Base-by-base conservation (phyloP, 2,797 vertebrate species). In the Podargus strigoides region DNA sequence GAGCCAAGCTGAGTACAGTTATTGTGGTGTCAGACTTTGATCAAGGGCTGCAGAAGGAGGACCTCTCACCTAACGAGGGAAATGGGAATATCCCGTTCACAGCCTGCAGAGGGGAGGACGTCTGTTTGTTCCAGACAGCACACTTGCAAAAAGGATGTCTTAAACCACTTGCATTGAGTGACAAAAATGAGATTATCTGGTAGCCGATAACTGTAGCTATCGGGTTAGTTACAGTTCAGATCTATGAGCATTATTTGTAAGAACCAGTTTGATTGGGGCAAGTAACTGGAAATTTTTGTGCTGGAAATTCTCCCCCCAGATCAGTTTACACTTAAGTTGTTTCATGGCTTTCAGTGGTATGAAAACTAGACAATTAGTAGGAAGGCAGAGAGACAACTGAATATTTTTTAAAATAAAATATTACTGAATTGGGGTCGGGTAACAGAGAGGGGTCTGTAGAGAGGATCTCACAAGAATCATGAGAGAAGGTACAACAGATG, bases 151-250 rank as follows among this genome's bases (percentile, higher is more conserved):
- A 92, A 87, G 26, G 27, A 70, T 56, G 37, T 64, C 44, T 87
- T 89, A 93, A 95, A 92, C 55, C 44, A 74, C 78, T 94, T 87
- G 92, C 4, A 21, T 3, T 36, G 56, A 77, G 32, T 44, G 67
- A 85, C 72, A 94, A 93, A 95, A 89, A 67, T 60, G 72, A 85
- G 64, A 77, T 95, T 88, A 93, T 64, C 73, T 84, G 55, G 30
- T 53, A 86, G 77, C 34, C 1, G 2, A 12, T 86, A 69, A 75
- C 52, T 52, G 21, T 34, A 52, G 21, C 44, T 53, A 21, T 39
- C 19, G 42, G 14, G 49, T 90, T 78, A 84, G 41, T 87, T 90
- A 90, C 74, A 79, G 53, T 79, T 73, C 70, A 73, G 55, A 76
- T 75, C 27, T 69, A 24, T 32, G 6, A 73, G 53, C 6, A 24